Conservation (phyloP, 2,888 invertebrate genomes). For the Chrysomela aeneicollis region DNA sequence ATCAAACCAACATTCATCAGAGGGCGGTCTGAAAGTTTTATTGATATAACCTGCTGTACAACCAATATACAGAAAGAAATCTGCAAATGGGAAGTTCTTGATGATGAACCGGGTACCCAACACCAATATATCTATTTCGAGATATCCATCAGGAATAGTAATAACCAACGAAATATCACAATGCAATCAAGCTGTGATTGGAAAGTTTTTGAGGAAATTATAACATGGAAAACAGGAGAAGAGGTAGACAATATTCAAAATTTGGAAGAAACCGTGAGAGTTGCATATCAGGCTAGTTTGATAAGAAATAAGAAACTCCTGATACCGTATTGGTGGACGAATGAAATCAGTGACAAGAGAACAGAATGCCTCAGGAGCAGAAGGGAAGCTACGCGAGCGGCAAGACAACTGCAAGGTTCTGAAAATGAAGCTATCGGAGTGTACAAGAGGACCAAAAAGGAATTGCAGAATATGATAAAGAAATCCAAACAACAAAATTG, state of each 20-base stretch:
- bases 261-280: not conserved
- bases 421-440: not conserved
- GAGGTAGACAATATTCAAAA: too few species aligned
- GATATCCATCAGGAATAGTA: too few species aligned
- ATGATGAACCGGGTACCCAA: not conserved
- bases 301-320: not conserved
- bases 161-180: too few species aligned
- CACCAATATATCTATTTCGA: not conserved
- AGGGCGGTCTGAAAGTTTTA: too few species aligned
- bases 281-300: not conserved
- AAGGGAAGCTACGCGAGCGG: not conserved
- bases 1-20: not conserved
- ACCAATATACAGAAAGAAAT: too few species aligned
- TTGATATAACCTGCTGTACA: not conserved
- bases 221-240: too few species aligned
- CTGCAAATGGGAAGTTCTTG: not conserved
- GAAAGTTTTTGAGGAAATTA: too few species aligned
- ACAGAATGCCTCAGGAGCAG: not conserved
- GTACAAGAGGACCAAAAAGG: not conserved
- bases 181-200: too few species aligned
- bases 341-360: not conserved
- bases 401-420: not conserved
- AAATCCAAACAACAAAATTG: not conserved
- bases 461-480: not conserved
- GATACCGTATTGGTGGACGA: not conserved